phyloP scores from a whole-genome alignment of 2,888 invertebrate species.

The Diarsia rubi region DNA sequence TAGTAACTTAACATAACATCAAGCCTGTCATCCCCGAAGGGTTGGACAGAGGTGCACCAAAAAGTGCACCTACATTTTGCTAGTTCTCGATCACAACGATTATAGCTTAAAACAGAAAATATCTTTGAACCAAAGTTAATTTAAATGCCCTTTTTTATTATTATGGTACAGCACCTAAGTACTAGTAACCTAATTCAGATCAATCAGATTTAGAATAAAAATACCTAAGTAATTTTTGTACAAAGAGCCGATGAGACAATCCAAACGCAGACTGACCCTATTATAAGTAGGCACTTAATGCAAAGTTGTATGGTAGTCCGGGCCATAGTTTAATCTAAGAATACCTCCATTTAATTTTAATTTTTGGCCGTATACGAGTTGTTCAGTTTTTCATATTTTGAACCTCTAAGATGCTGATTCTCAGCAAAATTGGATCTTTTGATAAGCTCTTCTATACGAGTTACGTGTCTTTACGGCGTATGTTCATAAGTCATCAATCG shows the following conservation, averaged over 20 bases:
- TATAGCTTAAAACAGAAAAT: neutral
- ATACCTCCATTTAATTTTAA: too few species aligned
- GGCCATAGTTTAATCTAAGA: too few species aligned
- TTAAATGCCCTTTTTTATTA: neutral
- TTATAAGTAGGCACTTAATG: neutral
- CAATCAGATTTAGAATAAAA: neutral
- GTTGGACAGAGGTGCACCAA: too few species aligned
- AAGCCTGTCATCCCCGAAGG: too few species aligned
- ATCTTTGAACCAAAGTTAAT: neutral
- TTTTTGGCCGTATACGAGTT: too few species aligned
- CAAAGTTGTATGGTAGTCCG: neutral
- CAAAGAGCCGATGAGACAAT: neutral
- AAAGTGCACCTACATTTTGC: too few species aligned
- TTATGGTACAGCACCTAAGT: neutral
- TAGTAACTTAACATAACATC: too few species aligned
- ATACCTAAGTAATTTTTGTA: neutral
- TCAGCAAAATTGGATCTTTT: neutral
- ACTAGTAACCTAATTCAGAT: neutral
- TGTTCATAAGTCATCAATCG: constrained; percentile 77
- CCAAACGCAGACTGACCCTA: neutral
- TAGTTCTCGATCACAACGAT: neutral
- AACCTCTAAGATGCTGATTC: neutral
- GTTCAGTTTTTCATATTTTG: neutral
- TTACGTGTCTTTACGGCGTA: constrained; percentile 61
- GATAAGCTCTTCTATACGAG: constrained; percentile 22